Conservation (phyloP, 1,140 invertebrate species). For the Drosophila pruinosa region DNA sequence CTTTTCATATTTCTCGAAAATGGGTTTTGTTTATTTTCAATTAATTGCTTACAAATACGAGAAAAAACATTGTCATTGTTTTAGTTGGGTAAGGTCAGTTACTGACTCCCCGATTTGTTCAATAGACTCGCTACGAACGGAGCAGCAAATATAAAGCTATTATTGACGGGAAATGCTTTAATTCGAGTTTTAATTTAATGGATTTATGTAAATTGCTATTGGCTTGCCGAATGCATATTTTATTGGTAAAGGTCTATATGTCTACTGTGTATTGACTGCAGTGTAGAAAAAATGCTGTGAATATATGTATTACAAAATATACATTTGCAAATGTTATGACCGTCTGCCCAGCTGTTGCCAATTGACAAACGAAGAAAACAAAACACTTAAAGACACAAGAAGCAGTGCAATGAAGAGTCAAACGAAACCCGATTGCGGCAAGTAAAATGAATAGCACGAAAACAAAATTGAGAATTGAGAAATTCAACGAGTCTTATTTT, state of each 20-base stretch:
- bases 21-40: constrained; percentile 20
- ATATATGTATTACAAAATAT: no score
- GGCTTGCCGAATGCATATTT: not conserved
- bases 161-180: not conserved
- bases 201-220: not conserved
- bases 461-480: constrained; percentile 13
- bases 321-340: constrained; percentile 27
- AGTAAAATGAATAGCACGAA: constrained; percentile 15
- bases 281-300: no score
- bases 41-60: constrained; percentile 27
- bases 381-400: constrained; percentile 54
- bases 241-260: no score
- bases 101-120: not conserved
- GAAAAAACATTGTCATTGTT: not conserved
- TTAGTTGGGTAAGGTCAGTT: constrained; percentile 22
- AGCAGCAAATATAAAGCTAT: not conserved
- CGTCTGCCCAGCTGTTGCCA: constrained; percentile 11
- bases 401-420: constrained; percentile 1
- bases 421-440: not conserved
- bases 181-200: not conserved
- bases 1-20: constrained; percentile 9
- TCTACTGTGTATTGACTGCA: no score
- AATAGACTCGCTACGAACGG: not conserved
- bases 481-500: constrained; percentile 27
- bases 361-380: constrained; percentile 62